Conservation (phyloP, 1,140 invertebrate species). For the Drosophila neocordata region DNA sequence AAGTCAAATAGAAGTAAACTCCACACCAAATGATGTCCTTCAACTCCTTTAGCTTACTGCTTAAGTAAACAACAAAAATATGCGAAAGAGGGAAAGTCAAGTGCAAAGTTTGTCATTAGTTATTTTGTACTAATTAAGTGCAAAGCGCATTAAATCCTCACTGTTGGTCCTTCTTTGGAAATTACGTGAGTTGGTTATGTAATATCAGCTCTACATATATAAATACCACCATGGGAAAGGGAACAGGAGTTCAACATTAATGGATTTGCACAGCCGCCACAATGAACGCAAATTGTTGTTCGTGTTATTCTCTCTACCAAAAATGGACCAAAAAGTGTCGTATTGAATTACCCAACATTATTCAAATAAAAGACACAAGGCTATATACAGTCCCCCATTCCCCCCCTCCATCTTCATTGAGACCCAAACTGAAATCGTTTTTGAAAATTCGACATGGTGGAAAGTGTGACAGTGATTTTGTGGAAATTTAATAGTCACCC, state of each 20-base stretch:
- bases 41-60: conserved; percentile 2
- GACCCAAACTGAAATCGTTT: neutral
- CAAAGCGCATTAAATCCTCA: conserved; percentile 31
- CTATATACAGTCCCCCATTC: too few species aligned
- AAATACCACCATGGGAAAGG: neutral
- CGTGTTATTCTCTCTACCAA: neutral
- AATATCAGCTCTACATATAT: conserved; percentile 17
- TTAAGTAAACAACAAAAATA: conserved; percentile 24
- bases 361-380: conserved; percentile 17
- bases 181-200: conserved; percentile 41
- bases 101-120: conserved; percentile 58
- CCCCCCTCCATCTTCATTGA: neutral
- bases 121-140: conserved; percentile 55
- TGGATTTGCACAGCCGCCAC: conserved; percentile 37
- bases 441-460: neutral
- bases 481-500: conserved; percentile 16
- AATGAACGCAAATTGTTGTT: conserved; percentile 33
- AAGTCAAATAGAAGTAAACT: neutral
- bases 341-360: conserved; percentile 13
- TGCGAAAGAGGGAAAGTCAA: conserved; percentile 2
- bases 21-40: too few species aligned
- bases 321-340: conserved; percentile 9
- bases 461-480: conserved; percentile 9
- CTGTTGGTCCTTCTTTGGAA: conserved; percentile 15
- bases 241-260: conserved; percentile 23